Percentiles rank a stretch among this genome's conserved stretches.
phyloP scores from a whole-genome alignment of 1,140 invertebrate species.

The Bathynomus jamesi region DNA sequence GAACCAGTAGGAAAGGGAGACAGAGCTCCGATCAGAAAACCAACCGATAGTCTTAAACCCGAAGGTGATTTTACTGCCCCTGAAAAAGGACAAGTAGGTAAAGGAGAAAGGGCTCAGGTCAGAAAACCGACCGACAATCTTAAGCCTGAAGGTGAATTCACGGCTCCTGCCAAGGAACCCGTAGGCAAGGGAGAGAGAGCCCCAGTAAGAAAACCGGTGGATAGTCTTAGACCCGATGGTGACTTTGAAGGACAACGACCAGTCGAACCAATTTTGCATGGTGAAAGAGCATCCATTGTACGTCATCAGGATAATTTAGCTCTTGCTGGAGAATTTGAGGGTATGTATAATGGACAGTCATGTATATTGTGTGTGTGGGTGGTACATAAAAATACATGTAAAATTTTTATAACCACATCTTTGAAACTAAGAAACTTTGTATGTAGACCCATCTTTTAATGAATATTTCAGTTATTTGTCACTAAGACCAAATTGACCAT shows the following conservation, averaged over 20 bases:
- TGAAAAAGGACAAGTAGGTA: slow-evolving; percentile 11
- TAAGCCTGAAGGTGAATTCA: slow-evolving; percentile 18
- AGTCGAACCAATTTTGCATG: not conserved
- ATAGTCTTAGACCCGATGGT: slow-evolving; percentile 9
- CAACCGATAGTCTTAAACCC: slow-evolving; percentile 38
- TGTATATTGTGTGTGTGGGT: too few species aligned
- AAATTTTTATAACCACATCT: too few species aligned
- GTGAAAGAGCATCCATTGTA: slow-evolving; percentile 3
- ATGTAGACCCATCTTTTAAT: too few species aligned
- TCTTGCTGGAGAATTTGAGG: slow-evolving; percentile 13
- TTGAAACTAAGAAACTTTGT: too few species aligned
- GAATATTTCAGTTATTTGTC: too few species aligned
- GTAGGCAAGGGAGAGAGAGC: slow-evolving; percentile 39
- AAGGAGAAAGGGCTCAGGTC: slow-evolving; percentile 28
- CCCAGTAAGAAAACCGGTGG: not conserved
- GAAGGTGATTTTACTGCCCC: slow-evolving; percentile 39
- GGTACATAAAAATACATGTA: too few species aligned
- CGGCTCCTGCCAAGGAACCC: slow-evolving; percentile 41
- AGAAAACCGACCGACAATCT: slow-evolving; percentile 24
- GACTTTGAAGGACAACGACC: slow-evolving; percentile 5
- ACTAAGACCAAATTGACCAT: too few species aligned
- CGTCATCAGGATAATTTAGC: slow-evolving; percentile 9
- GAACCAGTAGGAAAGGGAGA: slow-evolving; percentile 25
- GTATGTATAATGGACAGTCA: too few species aligned
- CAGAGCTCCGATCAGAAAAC: slow-evolving; percentile 30